These are phyloP conservation scores for Hemichromis elongatus DNA, from an alignment of 2,113 vertebrate genomes.

Conservation along the genomic window DNA sequence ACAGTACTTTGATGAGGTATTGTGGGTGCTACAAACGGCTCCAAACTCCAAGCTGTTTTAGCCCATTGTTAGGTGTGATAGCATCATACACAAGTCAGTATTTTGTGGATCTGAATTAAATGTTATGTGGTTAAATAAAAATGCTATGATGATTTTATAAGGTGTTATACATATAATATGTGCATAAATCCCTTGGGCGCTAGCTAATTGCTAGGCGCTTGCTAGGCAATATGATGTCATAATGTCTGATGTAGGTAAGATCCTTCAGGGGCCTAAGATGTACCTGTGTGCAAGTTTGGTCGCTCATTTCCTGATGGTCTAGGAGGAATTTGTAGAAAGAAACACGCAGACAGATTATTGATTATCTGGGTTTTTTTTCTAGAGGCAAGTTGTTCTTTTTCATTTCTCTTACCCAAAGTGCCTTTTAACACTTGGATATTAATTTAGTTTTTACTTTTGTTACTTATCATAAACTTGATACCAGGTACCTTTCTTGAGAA, in stretches of 20 bases:
- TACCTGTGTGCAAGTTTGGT: background rate
- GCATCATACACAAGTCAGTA: background rate
- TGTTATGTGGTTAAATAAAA: background rate
- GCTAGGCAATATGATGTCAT: background rate
- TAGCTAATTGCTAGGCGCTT: background rate
- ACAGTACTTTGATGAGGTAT: background rate
- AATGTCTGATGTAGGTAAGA: background rate
- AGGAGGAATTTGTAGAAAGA: background rate
- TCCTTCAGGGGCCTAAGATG: background rate
- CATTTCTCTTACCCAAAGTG: background rate
- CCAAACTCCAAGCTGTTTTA: accelerated
- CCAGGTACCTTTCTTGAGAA: background rate
- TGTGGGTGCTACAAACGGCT: background rate
- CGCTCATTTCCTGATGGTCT: background rate
- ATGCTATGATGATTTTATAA: background rate
- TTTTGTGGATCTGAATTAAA: background rate
- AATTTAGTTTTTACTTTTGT: background rate
- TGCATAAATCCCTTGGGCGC: background rate
- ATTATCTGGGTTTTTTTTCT: background rate
- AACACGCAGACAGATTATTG: background rate
- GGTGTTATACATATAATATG: background rate
- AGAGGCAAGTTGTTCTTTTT: background rate
- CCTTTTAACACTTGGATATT: background rate
- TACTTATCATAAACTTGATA: background rate
- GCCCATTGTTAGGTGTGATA: background rate